Evolutionary conservation across 2,888 invertebrate species (phyloP), one percentile per base, ranked within the genome.

Genomic region (Sialis fuliginosa): DNA sequence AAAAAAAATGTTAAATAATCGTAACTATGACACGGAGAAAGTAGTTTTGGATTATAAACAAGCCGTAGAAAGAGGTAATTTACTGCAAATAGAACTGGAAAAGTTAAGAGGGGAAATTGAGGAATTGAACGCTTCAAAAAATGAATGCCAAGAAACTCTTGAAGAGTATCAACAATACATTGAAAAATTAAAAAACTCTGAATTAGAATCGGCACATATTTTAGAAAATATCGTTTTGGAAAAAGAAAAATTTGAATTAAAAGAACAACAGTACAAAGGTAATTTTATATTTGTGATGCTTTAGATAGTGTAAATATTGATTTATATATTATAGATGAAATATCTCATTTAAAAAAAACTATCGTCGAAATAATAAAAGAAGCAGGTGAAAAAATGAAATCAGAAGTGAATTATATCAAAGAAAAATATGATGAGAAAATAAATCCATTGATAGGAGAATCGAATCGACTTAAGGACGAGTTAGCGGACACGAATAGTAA

Each of bases 371-470:
- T 75, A 1, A 69, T 74, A 58, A 68, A 69, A 37, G 73, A 77
- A 44, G 68, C 74, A 1, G 73, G 75, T 49, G 57, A 62, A 1
- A 69, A 67, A 50, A 68, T 74, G 37, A 74, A 74, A 53, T 64
- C 57, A n/a, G 79, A 84, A 59, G 63, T 78, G 44, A 67, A 68
- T 5, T 66, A 67, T 45, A 60, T 76, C 0, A 77, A 69, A 56
- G 66, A 71, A 4, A 71, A 70, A 51, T 76, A 75, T 53, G 71
- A 72, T 32, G 72, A 71, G 44, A 78, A 75, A 57, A 60, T 74
- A 9, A 64, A 74, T 42, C 71, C 71, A 43, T 70, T 77, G 64
- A 55, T 71, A 10, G 56, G 65, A 7, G 75, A 78, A 52, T 69
- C 79, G 8, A 69, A 69, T 53, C 69, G 69, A 51, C 55, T 74